Conservation (phyloP, 2,113 vertebrate genomes). For the Otis tarda region DNA sequence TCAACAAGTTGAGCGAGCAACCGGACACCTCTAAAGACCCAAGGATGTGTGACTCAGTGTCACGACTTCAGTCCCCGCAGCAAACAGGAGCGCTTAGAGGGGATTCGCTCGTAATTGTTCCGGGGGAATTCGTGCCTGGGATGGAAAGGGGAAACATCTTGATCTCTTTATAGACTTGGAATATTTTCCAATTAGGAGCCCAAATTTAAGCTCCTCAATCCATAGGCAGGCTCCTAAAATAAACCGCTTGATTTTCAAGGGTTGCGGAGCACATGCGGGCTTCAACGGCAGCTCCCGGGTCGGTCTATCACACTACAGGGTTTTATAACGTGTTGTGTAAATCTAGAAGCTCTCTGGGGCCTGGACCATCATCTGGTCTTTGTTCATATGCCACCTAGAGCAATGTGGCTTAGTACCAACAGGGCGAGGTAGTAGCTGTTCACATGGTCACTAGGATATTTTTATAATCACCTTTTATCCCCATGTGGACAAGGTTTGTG, state of each 20-base stretch:
- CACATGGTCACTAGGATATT: not conserved
- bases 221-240: not conserved
- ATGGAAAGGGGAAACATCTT: not conserved
- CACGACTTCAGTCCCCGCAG: not conserved
- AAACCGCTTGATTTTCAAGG: not conserved
- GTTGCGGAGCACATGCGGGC: not conserved
- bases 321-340: not conserved
- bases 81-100: not conserved
- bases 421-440: not conserved
- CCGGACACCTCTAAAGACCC: not conserved
- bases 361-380: not conserved
- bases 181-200: not conserved
- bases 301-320: not conserved
- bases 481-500: not conserved
- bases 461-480: slow-evolving; percentile 7
- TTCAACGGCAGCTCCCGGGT: not conserved
- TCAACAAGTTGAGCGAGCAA: slow-evolving; percentile 43
- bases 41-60: slow-evolving; percentile 45
- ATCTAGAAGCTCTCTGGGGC: not conserved
- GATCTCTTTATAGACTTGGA: not conserved
- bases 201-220: not conserved
- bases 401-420: not conserved
- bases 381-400: slow-evolving; percentile 28
- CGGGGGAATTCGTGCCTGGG: not conserved
- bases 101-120: not conserved